Conservation (phyloP, 2,797 vertebrate species). For the Acanthis flammea region DNA sequence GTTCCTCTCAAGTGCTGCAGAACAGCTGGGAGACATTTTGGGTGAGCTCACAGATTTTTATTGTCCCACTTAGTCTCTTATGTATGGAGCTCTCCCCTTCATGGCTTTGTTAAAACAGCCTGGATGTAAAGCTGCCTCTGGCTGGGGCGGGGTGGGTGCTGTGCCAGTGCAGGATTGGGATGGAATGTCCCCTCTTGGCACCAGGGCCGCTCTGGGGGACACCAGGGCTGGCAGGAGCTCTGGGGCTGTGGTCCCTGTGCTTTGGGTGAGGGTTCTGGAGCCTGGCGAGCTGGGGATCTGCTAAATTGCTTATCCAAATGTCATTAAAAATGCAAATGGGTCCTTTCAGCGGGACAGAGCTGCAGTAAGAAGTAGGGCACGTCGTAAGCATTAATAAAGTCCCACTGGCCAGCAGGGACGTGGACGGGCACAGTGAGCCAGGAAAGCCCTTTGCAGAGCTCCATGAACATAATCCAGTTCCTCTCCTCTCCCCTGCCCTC, state of each 20-base stretch:
- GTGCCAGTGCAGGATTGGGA: accelerated
- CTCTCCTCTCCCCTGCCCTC: not conserved
- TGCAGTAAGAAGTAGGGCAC: not conserved
- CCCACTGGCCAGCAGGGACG: not conserved
- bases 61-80: not conserved
- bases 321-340: slow-evolving; percentile 53
- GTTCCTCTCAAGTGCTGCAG: accelerated
- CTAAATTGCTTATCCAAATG: not conserved
- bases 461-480: not conserved
- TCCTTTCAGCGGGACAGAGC: not conserved
- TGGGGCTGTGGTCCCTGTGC: accelerated
- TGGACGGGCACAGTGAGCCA: not conserved
- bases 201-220: not conserved
- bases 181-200: not conserved
- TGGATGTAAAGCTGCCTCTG: not conserved
- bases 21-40: not conserved
- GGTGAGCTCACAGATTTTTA: not conserved
- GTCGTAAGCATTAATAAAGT: slow-evolving; percentile 22
- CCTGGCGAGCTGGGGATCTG: not conserved
- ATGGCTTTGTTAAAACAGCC: not conserved
- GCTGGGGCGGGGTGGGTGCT: not conserved
- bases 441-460: slow-evolving; percentile 21
- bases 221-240: not conserved
- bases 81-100: not conserved
- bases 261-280: not conserved